Evolutionary conservation across 2,888 invertebrate species (phyloP), one percentile per base, ranked within the genome.

Genomic region (Scaptomyza caliginosa): DNA sequence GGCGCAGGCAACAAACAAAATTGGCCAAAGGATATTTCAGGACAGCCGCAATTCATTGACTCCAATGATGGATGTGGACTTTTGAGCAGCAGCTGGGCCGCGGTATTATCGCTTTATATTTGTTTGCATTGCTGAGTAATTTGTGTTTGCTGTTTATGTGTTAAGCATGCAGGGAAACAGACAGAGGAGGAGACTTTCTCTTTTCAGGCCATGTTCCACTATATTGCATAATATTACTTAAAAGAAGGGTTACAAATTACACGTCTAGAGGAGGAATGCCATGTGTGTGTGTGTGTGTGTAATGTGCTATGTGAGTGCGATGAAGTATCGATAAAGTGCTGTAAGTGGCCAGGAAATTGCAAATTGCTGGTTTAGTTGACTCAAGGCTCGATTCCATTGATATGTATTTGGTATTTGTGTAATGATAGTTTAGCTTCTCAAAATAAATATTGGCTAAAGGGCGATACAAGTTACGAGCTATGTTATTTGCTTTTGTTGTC

Each of bases 71-170:
- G 77, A 77, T 76, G 76, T 57, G 24, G 67, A 72, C 49, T 79
- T 69, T 45, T 55, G 59, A 55, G 32, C 36, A 13, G 28, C 21
- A 21, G 13, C 34, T 30, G 19, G 21, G 51, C 30, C 67, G 65
- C 73, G 84, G 83, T 88, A 63, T 78, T 85, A 83, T 85, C 88
- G 68, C 60, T 66, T 74, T 57, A 65, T 69, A 83, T 86, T 88
- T 86, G 78, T 85, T 85, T 85, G 81, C 76, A 63, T 56, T 73
- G 76, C 78, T 80, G 83, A 87, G 88, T 83, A 83, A 83, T 83
- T 87, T 87, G 71, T 87, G 79, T 87, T 87, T 85, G 67, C 79
- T 63, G 59, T 65, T 67, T 66, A 70, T 78, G 64, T 77, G 71
- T 70, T 70, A 65, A 69, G 74, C 58, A 73, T 80, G 70, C 71